Evolutionary conservation across 2,888 invertebrate species (phyloP).

Genomic region (Acronicta aceris): DNA sequence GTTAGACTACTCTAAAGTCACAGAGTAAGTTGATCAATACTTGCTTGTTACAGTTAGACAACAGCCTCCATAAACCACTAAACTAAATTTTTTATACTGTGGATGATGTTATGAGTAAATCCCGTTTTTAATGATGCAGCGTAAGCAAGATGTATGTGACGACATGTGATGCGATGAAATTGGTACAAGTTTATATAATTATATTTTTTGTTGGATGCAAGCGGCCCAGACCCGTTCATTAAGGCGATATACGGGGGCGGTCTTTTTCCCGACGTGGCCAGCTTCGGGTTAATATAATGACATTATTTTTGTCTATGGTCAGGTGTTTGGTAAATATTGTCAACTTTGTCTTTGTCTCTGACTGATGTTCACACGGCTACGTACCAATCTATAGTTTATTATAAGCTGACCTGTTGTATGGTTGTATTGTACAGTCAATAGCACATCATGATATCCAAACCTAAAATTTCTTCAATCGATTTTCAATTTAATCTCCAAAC

Average conservation of each 20-base stretch:
- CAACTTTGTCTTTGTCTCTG: slow-evolving; percentile 5
- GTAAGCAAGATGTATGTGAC: too few relatives aligned
- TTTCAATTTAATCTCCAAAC: too few relatives aligned
- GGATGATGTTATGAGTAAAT: not conserved
- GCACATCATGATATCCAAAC: too few relatives aligned
- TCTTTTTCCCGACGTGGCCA: slow-evolving; percentile 17
- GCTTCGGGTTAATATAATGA: slow-evolving; percentile 45
- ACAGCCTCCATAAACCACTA: not conserved
- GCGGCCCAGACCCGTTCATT: slow-evolving; percentile 40
- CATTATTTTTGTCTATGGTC: slow-evolving; percentile 27
- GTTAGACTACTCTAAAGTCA: slow-evolving; percentile 94
- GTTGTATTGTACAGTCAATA: too few relatives aligned
- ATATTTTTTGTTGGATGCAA: slow-evolving; percentile 41
- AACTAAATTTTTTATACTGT: not conserved
- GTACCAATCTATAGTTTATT: too few relatives aligned
- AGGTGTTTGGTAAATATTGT: slow-evolving; percentile 44
- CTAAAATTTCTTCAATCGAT: too few relatives aligned
- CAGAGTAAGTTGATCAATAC: slow-evolving; percentile 89
- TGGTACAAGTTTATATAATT: slow-evolving; percentile 30
- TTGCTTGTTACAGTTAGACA: slow-evolving; percentile 9
- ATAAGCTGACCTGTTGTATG: too few relatives aligned
- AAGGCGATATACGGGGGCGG: slow-evolving; percentile 34
- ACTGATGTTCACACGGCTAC: not conserved
- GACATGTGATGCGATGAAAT: not conserved
- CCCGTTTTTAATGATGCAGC: not conserved